Base-by-base conservation (phyloP, 2,888 invertebrate species). In the Hypercompe scribonia region DNA sequence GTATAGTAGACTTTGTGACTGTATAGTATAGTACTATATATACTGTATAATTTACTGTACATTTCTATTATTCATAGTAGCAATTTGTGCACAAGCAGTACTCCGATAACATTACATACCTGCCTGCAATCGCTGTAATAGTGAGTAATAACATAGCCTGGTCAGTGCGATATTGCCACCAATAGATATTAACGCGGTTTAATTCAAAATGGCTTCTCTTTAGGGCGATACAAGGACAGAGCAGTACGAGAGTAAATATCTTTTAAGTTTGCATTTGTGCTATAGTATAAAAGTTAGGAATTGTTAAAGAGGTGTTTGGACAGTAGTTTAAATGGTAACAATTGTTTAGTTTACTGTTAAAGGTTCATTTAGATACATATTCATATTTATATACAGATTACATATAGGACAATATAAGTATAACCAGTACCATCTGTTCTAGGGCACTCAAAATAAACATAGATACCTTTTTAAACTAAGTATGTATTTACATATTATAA, bases 111-210 rank as follows among this genome's bases (percentile, higher is more conserved):
- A 15, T 15, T 1, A n/a, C 34, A 34, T 54, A 50, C 24, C 8
- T n/a, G 24, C 24, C n/a, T 33, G 33, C 34, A n/a, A 50, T 34
- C 50, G 24, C 46, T 33, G 24, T 34, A 13, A 42, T 31, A 39
- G 66, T 46, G 50, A n/a, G 50, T 50, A 34, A 68, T 68, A 54
- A 68, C 67, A 68, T 50, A 34, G n/a, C 50, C 67, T 50, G 67
- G 34, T 5, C 34, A 24, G 18, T 50, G 5, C n/a, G 67, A 68
- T 68, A 68, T 50, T n/a, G 50, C 34, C n/a, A 34, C 46, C 42
- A 68, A 34, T 68, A 68, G 54, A 68, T 39, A 61, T 63, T 39
- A 69, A 61, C 39, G 8, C 61, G 34, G 33, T 68, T 33, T 50
- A 24, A 54, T 68, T 68, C 28, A 8, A 54, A 68, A 68, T 68